These are phyloP conservation scores for Lapara coniferarum DNA, from an alignment of 2,888 invertebrate species.

Conservation along the genomic window DNA sequence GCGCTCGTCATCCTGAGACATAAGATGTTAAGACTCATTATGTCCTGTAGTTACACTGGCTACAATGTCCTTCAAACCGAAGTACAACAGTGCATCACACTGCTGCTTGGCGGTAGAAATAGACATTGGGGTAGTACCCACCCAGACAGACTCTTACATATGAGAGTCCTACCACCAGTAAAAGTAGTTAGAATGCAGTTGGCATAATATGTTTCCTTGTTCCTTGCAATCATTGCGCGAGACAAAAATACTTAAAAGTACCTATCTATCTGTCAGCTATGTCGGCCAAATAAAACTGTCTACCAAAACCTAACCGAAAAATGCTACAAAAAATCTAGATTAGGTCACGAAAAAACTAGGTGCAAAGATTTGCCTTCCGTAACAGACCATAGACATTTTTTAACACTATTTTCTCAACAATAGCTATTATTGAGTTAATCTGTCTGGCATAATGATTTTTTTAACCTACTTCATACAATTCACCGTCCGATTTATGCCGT, in stretches of 20 bases:
- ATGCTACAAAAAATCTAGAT: constrained; percentile 17
- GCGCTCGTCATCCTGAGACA: too few relatives aligned
- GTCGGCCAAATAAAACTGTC: neutral
- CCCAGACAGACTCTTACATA: too few relatives aligned
- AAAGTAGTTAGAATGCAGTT: neutral
- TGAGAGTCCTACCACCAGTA: too few relatives aligned
- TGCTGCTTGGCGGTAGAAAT: too few relatives aligned
- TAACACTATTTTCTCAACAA: constrained; percentile 10
- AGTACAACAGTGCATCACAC: too few relatives aligned
- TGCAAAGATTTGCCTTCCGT: constrained; percentile 7
- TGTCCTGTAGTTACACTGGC: too few relatives aligned
- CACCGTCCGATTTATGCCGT: neutral
- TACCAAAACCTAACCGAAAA: neutral
- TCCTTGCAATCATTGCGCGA: too few relatives aligned
- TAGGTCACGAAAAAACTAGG: constrained; percentile 15
- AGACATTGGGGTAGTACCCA: too few relatives aligned
- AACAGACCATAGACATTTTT: neutral
- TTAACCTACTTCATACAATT: neutral
- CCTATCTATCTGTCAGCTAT: neutral
- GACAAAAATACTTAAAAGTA: too few relatives aligned
- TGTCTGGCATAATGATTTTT: constrained; percentile 14
- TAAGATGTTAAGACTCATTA: too few relatives aligned
- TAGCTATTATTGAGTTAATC: neutral
- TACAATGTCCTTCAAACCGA: too few relatives aligned
- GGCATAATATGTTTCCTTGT: neutral